Conservation (phyloP, 2,888 invertebrate species). For the Helobdella robusta region DNA sequence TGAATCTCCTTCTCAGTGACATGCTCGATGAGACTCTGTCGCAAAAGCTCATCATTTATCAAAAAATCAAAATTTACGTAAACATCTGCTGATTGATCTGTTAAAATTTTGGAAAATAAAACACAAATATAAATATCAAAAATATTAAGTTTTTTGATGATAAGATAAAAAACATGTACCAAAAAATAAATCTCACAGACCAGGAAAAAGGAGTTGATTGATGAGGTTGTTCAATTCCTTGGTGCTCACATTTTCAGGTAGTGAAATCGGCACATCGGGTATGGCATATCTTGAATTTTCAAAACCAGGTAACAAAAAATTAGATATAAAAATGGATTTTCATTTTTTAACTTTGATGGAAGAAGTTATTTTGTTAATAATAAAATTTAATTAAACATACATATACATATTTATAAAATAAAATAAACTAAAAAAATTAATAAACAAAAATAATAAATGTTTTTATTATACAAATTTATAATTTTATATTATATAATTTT, state of each 20-base stretch:
- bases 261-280: background rate
- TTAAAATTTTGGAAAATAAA: background rate
- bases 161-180: background rate
- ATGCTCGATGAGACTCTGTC: constrained; percentile 63
- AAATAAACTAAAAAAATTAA: no score
- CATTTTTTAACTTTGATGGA: no score
- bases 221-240: constrained; percentile 11
- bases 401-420: no score
- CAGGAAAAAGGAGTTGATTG: constrained; percentile 14
- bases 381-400: no score
- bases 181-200: constrained; percentile 4
- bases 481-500: no score
- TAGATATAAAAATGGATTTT: no score
- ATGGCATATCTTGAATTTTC: background rate
- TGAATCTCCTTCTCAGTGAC: constrained; percentile 64
- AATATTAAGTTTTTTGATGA: no score
- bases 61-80: constrained; percentile 74
- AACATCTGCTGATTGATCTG: constrained; percentile 3
- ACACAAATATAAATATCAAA: no score
- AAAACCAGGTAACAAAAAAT: no score
- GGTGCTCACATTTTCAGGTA: background rate
- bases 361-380: no score
- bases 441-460: no score
- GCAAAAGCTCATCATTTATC: constrained; percentile 70
- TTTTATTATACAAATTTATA: no score